Conservation (phyloP, 2,797 vertebrate genomes). For the Galago senegalensis region DNA sequence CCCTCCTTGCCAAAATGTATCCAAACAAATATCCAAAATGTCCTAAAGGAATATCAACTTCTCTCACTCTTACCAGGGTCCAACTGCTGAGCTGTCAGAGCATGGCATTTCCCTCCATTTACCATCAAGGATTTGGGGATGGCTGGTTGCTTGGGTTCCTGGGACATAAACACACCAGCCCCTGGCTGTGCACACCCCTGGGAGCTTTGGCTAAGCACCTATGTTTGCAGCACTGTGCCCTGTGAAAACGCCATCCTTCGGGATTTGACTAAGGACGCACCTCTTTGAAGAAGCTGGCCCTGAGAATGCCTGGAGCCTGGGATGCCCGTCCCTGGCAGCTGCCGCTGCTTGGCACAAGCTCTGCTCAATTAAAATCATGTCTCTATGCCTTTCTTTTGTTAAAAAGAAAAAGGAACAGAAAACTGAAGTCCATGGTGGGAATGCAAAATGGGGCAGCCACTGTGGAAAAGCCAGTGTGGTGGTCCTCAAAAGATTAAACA, state of each 20-base stretch:
- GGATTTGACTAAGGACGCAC: background rate
- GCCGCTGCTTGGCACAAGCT: accelerated
- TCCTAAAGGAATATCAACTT: background rate
- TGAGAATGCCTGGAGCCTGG: too few relatives aligned
- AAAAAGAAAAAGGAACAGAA: too few relatives aligned
- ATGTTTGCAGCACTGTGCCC: background rate
- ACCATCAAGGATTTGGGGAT: background rate
- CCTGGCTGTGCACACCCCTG: background rate
- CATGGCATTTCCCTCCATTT: background rate
- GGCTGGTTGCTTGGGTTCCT: background rate
- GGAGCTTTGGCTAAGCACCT: accelerated
- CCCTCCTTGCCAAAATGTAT: background rate
- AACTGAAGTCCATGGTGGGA: too few relatives aligned
- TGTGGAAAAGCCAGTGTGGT: background rate
- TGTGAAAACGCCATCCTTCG: background rate
- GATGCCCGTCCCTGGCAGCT: background rate
- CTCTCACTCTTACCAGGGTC: background rate
- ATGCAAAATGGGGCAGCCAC: too few relatives aligned
- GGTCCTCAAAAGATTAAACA: background rate
- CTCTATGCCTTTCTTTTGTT: background rate
- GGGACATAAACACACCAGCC: background rate
- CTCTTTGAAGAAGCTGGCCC: background rate
- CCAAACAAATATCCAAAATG: background rate
- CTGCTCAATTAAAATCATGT: background rate
- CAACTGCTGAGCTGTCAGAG: background rate